Evolutionary conservation across 2,113 vertebrate species (phyloP).

Genomic region (Anas platyrhynchos): DNA sequence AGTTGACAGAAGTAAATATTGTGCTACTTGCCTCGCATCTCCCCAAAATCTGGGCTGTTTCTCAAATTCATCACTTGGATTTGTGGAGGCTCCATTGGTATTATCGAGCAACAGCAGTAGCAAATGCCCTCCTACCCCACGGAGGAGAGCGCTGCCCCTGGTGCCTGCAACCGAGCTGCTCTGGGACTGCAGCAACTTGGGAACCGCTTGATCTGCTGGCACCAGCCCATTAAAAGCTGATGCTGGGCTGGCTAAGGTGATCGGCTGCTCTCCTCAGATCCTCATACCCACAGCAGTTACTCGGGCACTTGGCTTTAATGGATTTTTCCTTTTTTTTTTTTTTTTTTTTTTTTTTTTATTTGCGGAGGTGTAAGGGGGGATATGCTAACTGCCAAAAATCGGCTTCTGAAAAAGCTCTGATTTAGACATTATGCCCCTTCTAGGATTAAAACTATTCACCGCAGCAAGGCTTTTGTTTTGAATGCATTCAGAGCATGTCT

Average conservation of each 20-base stretch:
- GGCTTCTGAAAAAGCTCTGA: background rate
- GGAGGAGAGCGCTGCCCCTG: accelerated
- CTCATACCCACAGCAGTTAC: background rate
- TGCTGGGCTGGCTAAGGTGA: background rate
- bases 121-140: too few species aligned
- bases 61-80: accelerated
- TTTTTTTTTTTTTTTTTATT: background rate
- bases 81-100: accelerated
- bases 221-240: accelerated
- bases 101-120: background rate
- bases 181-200: background rate
- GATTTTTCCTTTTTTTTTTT: background rate
- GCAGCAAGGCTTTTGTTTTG: background rate
- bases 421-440: background rate
- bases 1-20: background rate
- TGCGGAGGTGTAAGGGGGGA: accelerated
- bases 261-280: background rate
- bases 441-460: background rate
- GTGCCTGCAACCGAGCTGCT: accelerated
- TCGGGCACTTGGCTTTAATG: background rate
- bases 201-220: accelerated
- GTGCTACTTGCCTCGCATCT: background rate
- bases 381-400: background rate
- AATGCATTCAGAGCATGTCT: background rate
- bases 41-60: background rate